Conservation (phyloP, 2,797 vertebrate species). For the Acanthurus leucopareius region DNA sequence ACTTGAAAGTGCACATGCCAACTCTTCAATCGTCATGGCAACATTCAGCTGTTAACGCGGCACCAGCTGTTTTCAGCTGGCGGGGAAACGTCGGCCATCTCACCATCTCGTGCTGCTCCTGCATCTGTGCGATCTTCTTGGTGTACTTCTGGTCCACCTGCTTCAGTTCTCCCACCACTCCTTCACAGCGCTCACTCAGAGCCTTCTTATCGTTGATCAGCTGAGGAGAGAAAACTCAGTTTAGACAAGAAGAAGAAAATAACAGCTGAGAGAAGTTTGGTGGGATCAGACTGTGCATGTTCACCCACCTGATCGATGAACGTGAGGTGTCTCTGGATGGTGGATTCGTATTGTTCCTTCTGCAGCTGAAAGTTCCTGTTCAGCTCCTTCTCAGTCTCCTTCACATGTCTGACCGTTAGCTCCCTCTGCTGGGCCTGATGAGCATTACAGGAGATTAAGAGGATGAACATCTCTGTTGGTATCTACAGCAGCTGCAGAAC, state of each 20-base stretch:
- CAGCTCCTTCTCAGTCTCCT: constrained; percentile 92
- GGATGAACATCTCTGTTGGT: neutral
- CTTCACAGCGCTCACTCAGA: constrained; percentile 92
- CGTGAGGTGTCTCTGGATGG: constrained; percentile 93
- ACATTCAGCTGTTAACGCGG: neutral
- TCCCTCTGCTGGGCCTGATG: constrained; percentile 93
- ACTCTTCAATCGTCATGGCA: neutral
- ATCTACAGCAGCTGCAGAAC: neutral
- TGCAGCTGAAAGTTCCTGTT: constrained; percentile 88
- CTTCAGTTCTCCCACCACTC: constrained; percentile 89
- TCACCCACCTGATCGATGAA: constrained; percentile 94
- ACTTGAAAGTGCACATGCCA: neutral
- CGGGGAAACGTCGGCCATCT: constrained; percentile 43
- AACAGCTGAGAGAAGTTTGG: accelerated
- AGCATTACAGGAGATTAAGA: neutral
- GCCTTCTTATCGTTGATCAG: constrained; percentile 94
- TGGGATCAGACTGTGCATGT: neutral
- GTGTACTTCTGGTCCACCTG: constrained; percentile 92
- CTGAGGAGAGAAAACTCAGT: constrained; percentile 68
- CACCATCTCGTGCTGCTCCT: constrained; percentile 95
- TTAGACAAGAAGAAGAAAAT: neutral
- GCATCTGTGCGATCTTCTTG: constrained; percentile 91
- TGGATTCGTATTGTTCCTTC: constrained; percentile 94
- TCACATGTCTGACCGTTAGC: constrained; percentile 87
- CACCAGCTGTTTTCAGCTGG: accelerated